Base-by-base conservation (phyloP, 1,140 invertebrate genomes). In the Drosophila hydei region DNA sequence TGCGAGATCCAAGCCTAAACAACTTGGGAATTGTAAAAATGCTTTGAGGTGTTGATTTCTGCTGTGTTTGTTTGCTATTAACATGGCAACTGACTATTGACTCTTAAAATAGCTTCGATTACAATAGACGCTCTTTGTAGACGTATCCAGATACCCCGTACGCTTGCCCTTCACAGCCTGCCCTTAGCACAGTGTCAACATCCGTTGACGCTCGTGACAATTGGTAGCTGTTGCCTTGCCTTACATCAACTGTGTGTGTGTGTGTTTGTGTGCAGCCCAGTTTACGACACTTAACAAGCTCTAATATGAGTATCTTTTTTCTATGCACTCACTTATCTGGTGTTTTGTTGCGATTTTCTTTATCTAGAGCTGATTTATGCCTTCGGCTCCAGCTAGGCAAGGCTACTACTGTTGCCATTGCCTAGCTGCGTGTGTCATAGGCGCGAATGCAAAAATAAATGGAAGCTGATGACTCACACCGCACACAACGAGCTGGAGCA, bases 321-420 rank as follows among this genome's bases (percentile, higher is more conserved):
- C 59, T 76, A 42, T 59, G 60, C 72, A 59, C 56, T 43, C 71
- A 73, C 58, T 69, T 79, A 74, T 79, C 76, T 64, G 27, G 43
- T 63, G 42, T 45, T 64, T 76, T 58, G 62, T 78, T 79, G 76
- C 76, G 73, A 79, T 78, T 79, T 74, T 78, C 76, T 70, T 79
- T 78, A 79, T 78, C 75, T 78, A 56, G 69, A 45, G 52, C 73
- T 80, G 77, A 80, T 80, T 80, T 80, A 80, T 80, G 73, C 72
- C 55, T 7, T 6, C 38, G 33, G 40, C 63, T 58, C 7, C 2
- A 33, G 9, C 62, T 38, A 36, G 47, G 40, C 45, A 54, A 14
- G 8, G 56, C 38, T 63, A 42, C 73, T 45, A 25, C 42, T 38
- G 21, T 47, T 76, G 45, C 60, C 54, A 40, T 42, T 18, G 21